Percentiles rank a stretch among this genome's conserved stretches.
These are phyloP conservation scores for Mycteria americana DNA, from an alignment of 2,797 vertebrate genomes.

Conservation along the genomic window DNA sequence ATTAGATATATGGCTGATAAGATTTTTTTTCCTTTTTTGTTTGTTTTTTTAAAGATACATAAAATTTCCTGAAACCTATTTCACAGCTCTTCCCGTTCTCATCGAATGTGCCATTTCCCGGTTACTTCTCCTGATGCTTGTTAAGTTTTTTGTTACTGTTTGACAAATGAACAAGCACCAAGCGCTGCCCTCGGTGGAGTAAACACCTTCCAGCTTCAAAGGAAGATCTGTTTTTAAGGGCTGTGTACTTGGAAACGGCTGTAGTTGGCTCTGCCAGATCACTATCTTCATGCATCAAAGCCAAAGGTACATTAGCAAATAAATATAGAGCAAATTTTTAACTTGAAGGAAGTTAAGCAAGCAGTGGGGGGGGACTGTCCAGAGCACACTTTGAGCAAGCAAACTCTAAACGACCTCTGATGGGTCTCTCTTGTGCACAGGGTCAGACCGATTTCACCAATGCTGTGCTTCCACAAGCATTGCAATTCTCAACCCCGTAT, in stretches of 20 bases:
- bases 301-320: not conserved
- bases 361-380: not conserved
- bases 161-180: not conserved
- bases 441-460: accelerated
- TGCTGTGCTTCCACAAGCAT: accelerated
- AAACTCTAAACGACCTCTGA: not conserved
- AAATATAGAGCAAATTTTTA: not conserved
- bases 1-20: not conserved
- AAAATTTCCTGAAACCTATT: not conserved
- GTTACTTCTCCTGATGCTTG: not conserved
- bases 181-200: not conserved
- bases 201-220: not conserved
- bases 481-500: not conserved
- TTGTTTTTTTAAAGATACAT: not conserved
- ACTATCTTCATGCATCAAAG: not conserved
- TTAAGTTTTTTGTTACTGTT: not conserved
- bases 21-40: not conserved
- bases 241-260: not conserved
- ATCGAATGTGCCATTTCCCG: not conserved
- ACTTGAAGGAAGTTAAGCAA: not conserved
- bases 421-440: too few species aligned
- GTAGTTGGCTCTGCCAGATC: not conserved
- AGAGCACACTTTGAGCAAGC: not conserved
- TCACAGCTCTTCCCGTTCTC: not conserved
- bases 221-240: not conserved